phyloP scores from a whole-genome alignment of 2,797 vertebrate genomes.

The Scolopax bukidnonensis region DNA sequence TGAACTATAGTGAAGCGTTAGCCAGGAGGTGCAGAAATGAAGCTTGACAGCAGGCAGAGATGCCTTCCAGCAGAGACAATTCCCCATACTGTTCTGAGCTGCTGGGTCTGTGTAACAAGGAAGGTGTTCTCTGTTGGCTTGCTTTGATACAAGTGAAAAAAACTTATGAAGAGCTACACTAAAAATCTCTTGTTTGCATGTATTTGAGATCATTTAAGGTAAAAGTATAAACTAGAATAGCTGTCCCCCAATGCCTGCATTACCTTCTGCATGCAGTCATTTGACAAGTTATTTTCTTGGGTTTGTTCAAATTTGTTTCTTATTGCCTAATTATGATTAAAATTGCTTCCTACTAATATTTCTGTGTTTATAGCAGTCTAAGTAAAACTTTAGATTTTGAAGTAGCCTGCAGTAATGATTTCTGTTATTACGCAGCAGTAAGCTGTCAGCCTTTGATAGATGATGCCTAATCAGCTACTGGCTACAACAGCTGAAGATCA shows the following conservation, averaged over 20 bases:
- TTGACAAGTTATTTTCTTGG: not conserved
- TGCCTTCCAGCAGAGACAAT: not conserved
- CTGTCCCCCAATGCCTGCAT: fast-evolving
- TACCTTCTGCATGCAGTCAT: fast-evolving
- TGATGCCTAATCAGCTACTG: not conserved
- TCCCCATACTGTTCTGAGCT: not conserved
- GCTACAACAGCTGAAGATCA: not conserved
- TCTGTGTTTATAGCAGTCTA: not conserved
- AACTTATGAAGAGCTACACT: not conserved
- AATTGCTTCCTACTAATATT: not conserved
- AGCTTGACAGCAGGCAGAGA: not conserved
- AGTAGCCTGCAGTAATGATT: not conserved
- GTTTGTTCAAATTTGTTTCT: not conserved
- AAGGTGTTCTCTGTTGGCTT: not conserved
- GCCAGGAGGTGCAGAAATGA: not conserved
- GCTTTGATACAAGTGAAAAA: not conserved
- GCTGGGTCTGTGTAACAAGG: not conserved
- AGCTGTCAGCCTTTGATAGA: not conserved
- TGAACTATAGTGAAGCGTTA: fast-evolving
- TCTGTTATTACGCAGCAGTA: not conserved
- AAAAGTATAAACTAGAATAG: not conserved
- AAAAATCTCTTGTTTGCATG: not conserved
- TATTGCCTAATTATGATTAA: not conserved
- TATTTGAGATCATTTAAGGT: not conserved
- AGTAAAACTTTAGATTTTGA: not conserved